These are phyloP conservation scores for Formica aserva DNA, from an alignment of 2,888 invertebrate species.

Conservation along the genomic window DNA sequence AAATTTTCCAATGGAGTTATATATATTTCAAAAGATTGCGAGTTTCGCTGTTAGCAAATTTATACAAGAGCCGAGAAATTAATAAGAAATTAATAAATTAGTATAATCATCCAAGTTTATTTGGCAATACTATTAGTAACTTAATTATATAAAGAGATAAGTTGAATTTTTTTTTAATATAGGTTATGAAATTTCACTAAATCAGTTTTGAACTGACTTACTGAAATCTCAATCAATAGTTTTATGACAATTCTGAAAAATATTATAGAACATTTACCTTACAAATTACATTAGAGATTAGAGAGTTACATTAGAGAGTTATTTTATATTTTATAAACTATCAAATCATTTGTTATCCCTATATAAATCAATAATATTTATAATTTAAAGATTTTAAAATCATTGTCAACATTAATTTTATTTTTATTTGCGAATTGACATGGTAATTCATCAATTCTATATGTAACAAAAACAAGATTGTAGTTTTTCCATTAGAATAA, in stretches of 20 bases:
- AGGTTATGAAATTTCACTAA: background rate
- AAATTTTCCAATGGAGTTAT: background rate
- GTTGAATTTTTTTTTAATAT: background rate
- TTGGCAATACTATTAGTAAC: background rate
- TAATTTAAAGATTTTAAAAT: background rate
- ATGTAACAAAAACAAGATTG: background rate
- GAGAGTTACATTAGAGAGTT: background rate
- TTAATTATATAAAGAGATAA: background rate
- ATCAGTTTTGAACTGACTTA: background rate
- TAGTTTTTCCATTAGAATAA: background rate
- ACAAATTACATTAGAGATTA: background rate
- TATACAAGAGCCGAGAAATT: background rate
- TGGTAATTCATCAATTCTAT: background rate
- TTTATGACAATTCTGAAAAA: background rate
- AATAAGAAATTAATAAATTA: background rate
- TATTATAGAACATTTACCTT: conserved; percentile 1
- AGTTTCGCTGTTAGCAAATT: background rate
- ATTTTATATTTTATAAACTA: conserved; percentile 3
- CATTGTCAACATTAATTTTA: background rate
- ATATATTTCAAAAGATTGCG: background rate
- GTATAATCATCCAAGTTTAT: background rate
- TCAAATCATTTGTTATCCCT: conserved; percentile 14
- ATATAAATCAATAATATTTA: background rate
- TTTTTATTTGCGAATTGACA: background rate
- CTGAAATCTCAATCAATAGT: background rate